phyloP scores from a whole-genome alignment of 2,113 vertebrate genomes.

The Corythoichthys haematopterus region DNA sequence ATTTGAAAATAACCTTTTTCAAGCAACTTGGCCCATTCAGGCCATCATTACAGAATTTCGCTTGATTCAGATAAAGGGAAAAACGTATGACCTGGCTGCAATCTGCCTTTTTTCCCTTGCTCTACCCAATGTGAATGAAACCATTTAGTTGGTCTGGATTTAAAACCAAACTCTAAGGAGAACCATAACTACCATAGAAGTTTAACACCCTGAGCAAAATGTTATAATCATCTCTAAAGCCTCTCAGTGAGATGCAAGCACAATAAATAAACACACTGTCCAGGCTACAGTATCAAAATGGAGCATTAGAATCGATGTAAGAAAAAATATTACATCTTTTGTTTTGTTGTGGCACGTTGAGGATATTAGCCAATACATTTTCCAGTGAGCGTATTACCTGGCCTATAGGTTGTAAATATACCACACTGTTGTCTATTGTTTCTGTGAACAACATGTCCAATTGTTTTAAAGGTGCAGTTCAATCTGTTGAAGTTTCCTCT shows the following conservation, averaged over 20 bases:
- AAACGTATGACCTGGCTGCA: no score
- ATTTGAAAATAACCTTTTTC: no score
- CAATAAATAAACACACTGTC: not conserved
- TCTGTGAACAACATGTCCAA: not conserved
- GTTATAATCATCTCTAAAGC: not conserved
- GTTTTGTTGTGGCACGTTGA: not conserved
- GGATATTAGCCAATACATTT: not conserved
- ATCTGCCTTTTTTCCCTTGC: no score
- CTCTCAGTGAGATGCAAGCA: not conserved
- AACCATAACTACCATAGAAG: not conserved
- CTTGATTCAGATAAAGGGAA: no score
- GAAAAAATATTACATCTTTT: not conserved
- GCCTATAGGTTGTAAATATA: conserved; percentile 16
- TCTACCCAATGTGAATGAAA: no score
- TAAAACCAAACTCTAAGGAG: not conserved
- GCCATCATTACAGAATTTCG: no score
- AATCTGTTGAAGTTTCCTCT: conserved; percentile 19
- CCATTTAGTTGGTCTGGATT: no score
- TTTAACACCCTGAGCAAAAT: not conserved
- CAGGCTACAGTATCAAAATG: not conserved
- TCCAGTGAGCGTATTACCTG: conserved; percentile 40
- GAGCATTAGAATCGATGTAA: not conserved
- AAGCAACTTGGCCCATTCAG: no score
- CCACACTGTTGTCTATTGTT: not conserved
- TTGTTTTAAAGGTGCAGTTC: not conserved